phyloP scores from a whole-genome alignment of 2,113 vertebrate species.

The Lycaon pictus region DNA sequence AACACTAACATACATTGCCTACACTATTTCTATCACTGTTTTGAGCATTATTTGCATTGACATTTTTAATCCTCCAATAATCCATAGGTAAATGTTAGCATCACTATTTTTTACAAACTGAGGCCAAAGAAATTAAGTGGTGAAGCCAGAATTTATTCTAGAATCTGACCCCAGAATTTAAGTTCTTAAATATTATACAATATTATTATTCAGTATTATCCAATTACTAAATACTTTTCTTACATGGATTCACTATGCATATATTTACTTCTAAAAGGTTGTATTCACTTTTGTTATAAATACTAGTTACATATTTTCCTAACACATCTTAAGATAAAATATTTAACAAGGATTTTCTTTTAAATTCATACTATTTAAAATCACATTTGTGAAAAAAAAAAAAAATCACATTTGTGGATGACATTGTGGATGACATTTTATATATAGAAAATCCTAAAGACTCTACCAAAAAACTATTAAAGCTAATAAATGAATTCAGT shows the following conservation, averaged over 20 bases:
- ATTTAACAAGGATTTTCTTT: not conserved
- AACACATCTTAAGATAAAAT: not conserved
- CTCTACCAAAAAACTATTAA: not conserved
- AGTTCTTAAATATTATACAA: not conserved
- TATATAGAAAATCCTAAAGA: not conserved
- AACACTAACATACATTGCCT: not conserved
- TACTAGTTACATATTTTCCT: not conserved
- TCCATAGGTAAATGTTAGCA: not conserved
- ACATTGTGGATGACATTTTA: not conserved
- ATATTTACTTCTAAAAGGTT: not conserved
- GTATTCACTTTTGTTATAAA: not conserved
- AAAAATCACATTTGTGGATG: not conserved
- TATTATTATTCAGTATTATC: not conserved
- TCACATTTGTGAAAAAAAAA: not conserved
- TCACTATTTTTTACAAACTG: not conserved
- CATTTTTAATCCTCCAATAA: not conserved
- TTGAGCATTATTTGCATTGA: not conserved
- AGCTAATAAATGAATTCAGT: not conserved
- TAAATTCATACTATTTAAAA: not conserved
- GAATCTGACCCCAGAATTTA: not conserved
- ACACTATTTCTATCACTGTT: not conserved
- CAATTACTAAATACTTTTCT: not conserved
- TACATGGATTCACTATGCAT: not conserved
- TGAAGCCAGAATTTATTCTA: not conserved
- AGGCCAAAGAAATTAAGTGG: not conserved